Evolutionary conservation across 2,888 invertebrate genomes (phyloP).

Genomic region (Cantharis rustica): DNA sequence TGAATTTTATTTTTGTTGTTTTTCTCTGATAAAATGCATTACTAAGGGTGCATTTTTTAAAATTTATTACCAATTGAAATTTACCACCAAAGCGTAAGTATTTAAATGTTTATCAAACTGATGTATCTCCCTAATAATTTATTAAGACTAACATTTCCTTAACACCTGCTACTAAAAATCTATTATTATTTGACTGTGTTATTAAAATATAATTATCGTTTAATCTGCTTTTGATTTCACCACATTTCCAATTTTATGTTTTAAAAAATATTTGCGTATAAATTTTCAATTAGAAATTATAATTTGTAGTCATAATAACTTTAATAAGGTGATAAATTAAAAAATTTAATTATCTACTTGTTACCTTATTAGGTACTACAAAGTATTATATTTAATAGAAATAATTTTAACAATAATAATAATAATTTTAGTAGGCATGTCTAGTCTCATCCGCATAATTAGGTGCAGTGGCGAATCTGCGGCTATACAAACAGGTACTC

Average conservation of each 20-base stretch:
- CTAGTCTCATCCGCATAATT: no score
- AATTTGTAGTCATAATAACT: background rate
- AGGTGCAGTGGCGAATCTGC: no score
- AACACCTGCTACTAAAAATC: slow-evolving; percentile 22
- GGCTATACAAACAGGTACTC: no score
- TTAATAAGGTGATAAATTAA: background rate
- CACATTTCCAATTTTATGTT: slow-evolving; percentile 11
- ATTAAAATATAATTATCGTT: slow-evolving; percentile 33
- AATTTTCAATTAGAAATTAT: background rate
- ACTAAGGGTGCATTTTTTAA: background rate
- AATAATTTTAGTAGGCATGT: no score
- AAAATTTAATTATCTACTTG: background rate
- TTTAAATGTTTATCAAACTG: slow-evolving; percentile 11
- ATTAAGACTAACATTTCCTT: slow-evolving; percentile 9
- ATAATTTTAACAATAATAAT: background rate
- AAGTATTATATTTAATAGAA: background rate
- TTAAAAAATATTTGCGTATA: background rate
- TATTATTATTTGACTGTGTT: slow-evolving; percentile 31
- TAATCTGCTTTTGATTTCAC: slow-evolving; percentile 33
- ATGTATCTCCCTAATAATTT: slow-evolving; percentile 14
- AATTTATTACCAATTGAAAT: slow-evolving; percentile 7
- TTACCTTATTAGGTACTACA: no score
- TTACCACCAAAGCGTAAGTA: slow-evolving; percentile 5
- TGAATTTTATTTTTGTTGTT: background rate
- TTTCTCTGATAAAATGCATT: background rate